Evolutionary conservation across 2,797 vertebrate species (phyloP).

Genomic region (Pseudotriccus pelzelni): DNA sequence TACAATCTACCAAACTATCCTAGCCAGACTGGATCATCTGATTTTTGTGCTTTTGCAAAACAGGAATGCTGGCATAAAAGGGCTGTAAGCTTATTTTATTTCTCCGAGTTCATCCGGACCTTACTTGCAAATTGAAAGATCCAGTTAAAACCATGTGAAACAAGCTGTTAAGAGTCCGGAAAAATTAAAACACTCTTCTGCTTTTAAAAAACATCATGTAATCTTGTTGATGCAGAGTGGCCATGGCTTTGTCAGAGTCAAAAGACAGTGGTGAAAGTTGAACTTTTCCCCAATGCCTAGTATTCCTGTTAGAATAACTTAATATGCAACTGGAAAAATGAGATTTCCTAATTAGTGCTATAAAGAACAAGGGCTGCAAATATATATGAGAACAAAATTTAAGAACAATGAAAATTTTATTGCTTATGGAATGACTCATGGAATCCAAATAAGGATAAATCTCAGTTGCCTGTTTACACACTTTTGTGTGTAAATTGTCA

Average conservation of each 20-base stretch:
- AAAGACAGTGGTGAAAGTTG: rapidly evolving
- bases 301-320: not conserved
- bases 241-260: not conserved
- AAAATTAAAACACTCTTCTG: not conserved
- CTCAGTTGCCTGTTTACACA: not conserved
- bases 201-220: not conserved
- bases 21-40: not conserved
- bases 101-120: not conserved
- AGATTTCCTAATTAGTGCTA: not conserved
- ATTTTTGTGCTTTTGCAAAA: not conserved
- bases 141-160: not conserved
- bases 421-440: not conserved
- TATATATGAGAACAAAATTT: not conserved
- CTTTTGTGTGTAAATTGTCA: not conserved
- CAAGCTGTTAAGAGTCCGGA: not conserved
- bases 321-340: not conserved
- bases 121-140: not conserved
- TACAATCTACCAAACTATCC: not conserved
- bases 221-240: not conserved
- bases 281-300: not conserved
- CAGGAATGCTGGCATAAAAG: not conserved
- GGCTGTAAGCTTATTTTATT: not conserved
- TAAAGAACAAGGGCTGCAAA: not conserved
- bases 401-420: not conserved
- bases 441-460: not conserved